phyloP scores from a whole-genome alignment of 2,888 invertebrate species.

The Chirona hameri region DNA sequence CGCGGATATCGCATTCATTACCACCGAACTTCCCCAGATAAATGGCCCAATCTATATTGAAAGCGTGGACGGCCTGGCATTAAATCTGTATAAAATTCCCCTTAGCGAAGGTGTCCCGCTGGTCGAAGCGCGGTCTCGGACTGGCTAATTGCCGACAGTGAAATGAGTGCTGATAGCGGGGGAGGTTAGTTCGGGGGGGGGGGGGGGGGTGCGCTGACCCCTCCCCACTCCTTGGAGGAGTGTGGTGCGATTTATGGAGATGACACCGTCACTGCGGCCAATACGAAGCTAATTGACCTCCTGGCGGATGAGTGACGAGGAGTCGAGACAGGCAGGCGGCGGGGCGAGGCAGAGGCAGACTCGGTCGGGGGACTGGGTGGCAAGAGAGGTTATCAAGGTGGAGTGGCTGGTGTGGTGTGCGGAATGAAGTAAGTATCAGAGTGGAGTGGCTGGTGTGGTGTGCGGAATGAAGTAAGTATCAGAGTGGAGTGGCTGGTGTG shows the following conservation, averaged over 20 bases:
- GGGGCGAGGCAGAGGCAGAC: no score
- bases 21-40: background rate
- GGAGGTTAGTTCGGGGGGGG: background rate
- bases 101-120: constrained; percentile 2
- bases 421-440: no score
- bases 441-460: no score
- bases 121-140: background rate
- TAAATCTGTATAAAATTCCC: constrained; percentile 24
- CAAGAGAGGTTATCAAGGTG: no score
- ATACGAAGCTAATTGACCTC: no score
- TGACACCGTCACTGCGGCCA: background rate
- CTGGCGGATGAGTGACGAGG: no score
- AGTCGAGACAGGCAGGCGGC: no score
- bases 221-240: background rate
- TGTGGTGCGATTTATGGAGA: background rate
- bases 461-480: no score
- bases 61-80: constrained; percentile 6
- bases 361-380: no score
- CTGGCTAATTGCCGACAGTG: constrained; percentile 5
- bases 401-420: no score
- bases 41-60: constrained; percentile 24
- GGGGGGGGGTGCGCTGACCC: no score
- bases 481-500: no score
- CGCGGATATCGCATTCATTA: constrained; percentile 1
- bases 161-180: background rate